These are phyloP conservation scores for Trinorchestia longiramus DNA, from an alignment of 1,140 invertebrate genomes.

Conservation along the genomic window DNA sequence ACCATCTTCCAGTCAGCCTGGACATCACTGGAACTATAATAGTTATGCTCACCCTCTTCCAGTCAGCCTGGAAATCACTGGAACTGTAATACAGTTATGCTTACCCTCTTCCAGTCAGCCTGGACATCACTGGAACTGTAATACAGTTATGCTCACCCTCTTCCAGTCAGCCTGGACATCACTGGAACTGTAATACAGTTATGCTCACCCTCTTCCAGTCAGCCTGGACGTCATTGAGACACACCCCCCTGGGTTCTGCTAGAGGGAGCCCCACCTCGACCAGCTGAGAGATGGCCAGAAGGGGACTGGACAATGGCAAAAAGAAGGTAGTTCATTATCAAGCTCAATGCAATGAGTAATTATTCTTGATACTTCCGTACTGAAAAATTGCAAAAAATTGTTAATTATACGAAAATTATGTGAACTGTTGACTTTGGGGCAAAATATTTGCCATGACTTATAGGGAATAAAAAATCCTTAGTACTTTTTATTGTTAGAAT, in stretches of 20 bases:
- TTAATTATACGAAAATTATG: too few relatives aligned
- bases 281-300: background rate
- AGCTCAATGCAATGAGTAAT: too few relatives aligned
- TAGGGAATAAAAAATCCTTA: too few relatives aligned
- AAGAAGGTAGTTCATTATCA: too few relatives aligned
- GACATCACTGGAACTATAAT: background rate
- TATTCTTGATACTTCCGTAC: too few relatives aligned
- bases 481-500: too few relatives aligned
- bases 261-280: background rate
- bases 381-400: too few relatives aligned
- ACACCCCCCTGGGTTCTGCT: background rate
- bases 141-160: background rate
- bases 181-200: background rate
- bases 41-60: background rate
- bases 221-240: constrained; percentile 36
- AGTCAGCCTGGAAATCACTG: too few relatives aligned
- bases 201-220: constrained; percentile 38
- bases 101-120: background rate
- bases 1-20: background rate
- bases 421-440: too few relatives aligned
- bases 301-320: background rate
- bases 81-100: background rate
- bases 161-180: too few relatives aligned
- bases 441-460: too few relatives aligned
- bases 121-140: background rate